Evolutionary conservation across 2,113 vertebrate genomes (phyloP), one percentile per base, ranked within the genome.

Genomic region (Arothron firmamentum): DNA sequence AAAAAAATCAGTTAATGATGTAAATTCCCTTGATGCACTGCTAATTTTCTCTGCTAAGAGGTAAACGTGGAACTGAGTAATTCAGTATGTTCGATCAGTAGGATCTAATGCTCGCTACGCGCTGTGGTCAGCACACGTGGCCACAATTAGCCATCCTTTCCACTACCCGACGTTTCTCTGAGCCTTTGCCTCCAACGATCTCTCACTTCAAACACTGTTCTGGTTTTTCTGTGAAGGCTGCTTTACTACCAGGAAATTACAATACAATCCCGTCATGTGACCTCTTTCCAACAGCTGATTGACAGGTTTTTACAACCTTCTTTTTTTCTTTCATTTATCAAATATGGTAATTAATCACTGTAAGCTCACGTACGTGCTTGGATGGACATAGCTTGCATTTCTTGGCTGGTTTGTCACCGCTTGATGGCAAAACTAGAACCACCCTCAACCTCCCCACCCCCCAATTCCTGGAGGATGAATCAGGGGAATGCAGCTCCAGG

Each of bases 241-340:
- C 54, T 49, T 76, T 49, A 55, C 56, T 74, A 78, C 78, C 80
- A 80, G 86, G 81, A 86, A 84, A 78, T 72, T 57, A 70, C 79
- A 16, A 6, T 16, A n/a, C n/a, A 74, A 80, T 70, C 74, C 75
- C 76, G 60, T 70, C 23, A 2, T 6, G 43, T 64, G 72, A 68
- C 70, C 72, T 79, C 74, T 70, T 78, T 67, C 78, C 55, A 21
- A 54, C 51, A 41, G 25, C 65, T 52, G 17, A 38, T 38, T 38
- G 46, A 65, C 74, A 16, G 34, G 12, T 51, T 52, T 78, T 72
- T 62, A 50, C 41, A 53, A n/a, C 47, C 56, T n/a, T 45, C 20
- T 23, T 6, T 23, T 12, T 0, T 11, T 41, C 20, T 62, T 15
- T 68, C 53, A 51, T 61, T 71, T 23, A 50, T 21, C 23, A 64